Evolutionary conservation across 2,797 vertebrate genomes (phyloP), one percentile per base, ranked within the genome.

Genomic region (Clarias pachynema): DNA sequence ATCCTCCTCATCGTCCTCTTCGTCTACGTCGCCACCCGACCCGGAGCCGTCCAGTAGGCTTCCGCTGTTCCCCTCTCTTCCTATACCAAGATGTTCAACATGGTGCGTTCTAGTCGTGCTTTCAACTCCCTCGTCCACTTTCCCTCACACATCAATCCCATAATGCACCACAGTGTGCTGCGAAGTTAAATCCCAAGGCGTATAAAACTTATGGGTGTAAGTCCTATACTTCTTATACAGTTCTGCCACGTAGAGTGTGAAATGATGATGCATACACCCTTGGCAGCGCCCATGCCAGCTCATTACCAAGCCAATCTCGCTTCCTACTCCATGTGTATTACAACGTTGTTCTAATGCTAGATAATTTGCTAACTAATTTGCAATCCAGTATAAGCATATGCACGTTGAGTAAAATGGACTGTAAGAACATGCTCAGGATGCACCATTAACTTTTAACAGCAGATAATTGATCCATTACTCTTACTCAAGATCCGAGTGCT

Each of bases 11-110:
- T 99, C 0, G 95, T 99, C 6, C 93, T 99, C 0, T 98, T 99
- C 0, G 97, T 99, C 79, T 99, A 99, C 0, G 97, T 98, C 91
- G 97, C 98, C 0, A 99, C 98, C 0, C 95, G 98, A 72, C 98
- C 98, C 0, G 94, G 94, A 0, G 92, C 95, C 66, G 93, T 97
- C 0, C 96, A 97, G 92, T 99, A 96, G 88, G 78, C 26, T n/a
- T 63, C 74, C 34, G 4, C 59, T 40, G 15, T n/a, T 29, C 24
- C 56, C 68, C n/a, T 60, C 40, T 75, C 75, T 62, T 56, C 69
- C 65, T 72, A 16, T 24, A 57, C 40, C 44, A 15, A 5, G 9
- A 62, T 66, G 14, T 49, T 62, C 4, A 44, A n/a, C 1, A 15
- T 16, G 66, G 12, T 26, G 66, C 29, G 0, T 59, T 40, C 22